Evolutionary conservation across 2,888 invertebrate genomes (phyloP).

Genomic region (Clistopyga incitator): DNA sequence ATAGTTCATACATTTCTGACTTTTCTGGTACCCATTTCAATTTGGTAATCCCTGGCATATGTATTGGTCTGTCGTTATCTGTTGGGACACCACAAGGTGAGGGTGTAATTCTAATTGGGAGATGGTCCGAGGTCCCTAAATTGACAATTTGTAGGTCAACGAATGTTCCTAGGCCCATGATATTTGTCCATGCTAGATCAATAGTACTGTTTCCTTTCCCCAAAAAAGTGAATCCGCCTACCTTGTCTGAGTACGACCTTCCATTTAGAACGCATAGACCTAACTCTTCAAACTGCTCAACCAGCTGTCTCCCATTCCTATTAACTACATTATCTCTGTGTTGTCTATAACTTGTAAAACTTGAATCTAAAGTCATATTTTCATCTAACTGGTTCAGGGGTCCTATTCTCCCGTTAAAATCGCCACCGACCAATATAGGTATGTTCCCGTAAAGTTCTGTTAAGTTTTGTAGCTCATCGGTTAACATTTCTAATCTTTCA

Average conservation of each 20-base stretch:
- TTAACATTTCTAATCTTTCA: neutral
- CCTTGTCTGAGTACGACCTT: neutral
- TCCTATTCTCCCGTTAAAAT: neutral
- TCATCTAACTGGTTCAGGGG: neutral
- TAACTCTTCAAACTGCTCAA: neutral
- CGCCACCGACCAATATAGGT: neutral
- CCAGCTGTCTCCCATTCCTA: neutral
- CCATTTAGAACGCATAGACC: neutral
- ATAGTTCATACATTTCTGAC: neutral
- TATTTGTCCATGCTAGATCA: no score
- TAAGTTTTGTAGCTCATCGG: neutral
- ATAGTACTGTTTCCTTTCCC: no score
- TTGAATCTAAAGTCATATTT: neutral
- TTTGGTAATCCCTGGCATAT: neutral
- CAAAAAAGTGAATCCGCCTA: neutral
- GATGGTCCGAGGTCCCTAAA: no score
- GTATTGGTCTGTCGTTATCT: neutral
- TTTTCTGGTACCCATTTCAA: neutral
- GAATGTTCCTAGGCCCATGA: no score
- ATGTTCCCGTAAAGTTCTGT: neutral
- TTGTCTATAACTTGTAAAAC: neutral
- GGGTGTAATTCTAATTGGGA: neutral
- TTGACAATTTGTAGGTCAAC: no score
- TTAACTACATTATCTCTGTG: neutral
- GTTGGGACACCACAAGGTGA: neutral